Conservation (phyloP, 2,113 vertebrate species). For the Nestor notabilis region DNA sequence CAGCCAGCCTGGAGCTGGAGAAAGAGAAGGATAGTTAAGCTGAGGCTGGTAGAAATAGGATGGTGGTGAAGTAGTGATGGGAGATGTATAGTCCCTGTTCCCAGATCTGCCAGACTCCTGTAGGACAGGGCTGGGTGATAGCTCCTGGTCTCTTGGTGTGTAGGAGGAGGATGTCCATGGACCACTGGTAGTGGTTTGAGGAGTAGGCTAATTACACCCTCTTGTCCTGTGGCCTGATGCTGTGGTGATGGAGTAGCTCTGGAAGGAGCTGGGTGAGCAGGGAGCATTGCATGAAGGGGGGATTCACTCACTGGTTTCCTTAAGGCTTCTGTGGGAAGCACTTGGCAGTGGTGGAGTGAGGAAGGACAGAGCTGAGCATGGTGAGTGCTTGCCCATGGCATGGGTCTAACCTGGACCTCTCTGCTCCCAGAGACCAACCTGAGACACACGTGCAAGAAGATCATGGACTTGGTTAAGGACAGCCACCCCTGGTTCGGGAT, state of each 20-base stretch:
- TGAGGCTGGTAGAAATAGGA: neutral
- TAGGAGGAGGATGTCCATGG: neutral
- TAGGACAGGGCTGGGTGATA: neutral
- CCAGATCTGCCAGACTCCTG: neutral
- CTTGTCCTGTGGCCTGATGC: neutral
- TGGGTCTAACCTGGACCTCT: accelerated
- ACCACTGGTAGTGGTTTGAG: neutral
- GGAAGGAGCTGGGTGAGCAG: neutral
- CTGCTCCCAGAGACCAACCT: conserved; percentile 75
- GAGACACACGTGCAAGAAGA: conserved; percentile 63
- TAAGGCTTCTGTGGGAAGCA: neutral
- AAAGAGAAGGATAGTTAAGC: neutral
- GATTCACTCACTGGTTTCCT: neutral
- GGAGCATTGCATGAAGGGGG: neutral
- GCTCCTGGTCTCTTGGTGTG: neutral
- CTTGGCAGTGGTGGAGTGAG: neutral
- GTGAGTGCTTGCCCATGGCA: accelerated
- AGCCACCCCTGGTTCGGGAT: conserved; percentile 75
- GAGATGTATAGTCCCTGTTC: neutral
- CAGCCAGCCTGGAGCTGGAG: neutral
- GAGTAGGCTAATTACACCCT: neutral
- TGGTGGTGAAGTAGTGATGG: neutral
- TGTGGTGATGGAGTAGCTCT: neutral
- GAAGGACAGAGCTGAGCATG: accelerated
- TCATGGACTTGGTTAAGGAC: conserved; percentile 69